phyloP scores from a whole-genome alignment of 1,140 invertebrate species.

The Bombus difficillimus region DNA sequence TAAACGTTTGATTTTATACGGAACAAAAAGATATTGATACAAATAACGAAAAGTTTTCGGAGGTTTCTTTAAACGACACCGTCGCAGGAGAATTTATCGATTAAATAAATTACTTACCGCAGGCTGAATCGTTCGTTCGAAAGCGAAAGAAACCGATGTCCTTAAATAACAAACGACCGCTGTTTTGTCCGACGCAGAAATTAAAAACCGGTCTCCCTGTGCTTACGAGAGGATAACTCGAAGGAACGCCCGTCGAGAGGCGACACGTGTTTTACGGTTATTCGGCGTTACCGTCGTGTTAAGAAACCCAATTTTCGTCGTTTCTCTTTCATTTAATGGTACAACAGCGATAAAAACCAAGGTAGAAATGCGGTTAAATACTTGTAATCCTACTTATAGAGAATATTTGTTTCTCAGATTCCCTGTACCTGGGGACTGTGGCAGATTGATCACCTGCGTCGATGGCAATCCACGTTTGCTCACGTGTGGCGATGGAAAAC shows the following conservation, averaged over 20 bases:
- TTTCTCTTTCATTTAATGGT: background rate
- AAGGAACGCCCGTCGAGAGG: background rate
- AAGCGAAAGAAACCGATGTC: conserved; percentile 34
- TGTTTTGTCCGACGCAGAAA: background rate
- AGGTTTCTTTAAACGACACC: too few species aligned
- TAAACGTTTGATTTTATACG: too few species aligned
- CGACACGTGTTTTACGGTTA: conserved; percentile 27
- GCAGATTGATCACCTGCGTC: conserved; percentile 93
- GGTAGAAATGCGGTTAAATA: background rate
- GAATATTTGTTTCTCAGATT: conserved; percentile 83
- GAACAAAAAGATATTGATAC: too few species aligned
- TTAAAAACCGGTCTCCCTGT: conserved; percentile 56
- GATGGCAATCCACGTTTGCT: conserved; percentile 93
- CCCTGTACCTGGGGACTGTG: conserved; percentile 91
- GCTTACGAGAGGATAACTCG: background rate
- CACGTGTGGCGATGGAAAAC: conserved; percentile 92
- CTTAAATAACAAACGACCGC: conserved; percentile 40
- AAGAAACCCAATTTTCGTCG: background rate
- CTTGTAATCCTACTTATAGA: background rate
- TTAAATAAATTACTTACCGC: background rate
- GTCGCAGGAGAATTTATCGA: too few species aligned
- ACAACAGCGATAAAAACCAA: background rate
- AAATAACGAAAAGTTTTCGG: too few species aligned
- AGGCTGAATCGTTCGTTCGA: background rate
- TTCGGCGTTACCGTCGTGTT: background rate